phyloP scores from a whole-genome alignment of 30 jellyfish, hydroid and myxozoan species.

The Sanderia malayensis region DNA sequence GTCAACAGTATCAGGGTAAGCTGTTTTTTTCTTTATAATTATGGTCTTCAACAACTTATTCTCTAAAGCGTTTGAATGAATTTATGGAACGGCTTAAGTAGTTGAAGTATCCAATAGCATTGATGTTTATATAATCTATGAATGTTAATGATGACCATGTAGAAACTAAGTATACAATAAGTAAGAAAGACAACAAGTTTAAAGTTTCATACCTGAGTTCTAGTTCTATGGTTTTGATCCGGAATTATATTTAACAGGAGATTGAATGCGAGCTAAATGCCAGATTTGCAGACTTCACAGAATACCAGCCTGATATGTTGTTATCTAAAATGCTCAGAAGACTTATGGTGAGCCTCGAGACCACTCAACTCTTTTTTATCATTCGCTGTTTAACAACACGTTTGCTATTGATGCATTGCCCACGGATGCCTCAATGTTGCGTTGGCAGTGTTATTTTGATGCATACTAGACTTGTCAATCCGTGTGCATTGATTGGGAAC shows the following conservation, averaged over 20 bases:
- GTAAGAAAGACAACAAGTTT: too few relatives aligned
- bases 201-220: too few relatives aligned
- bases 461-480: background rate
- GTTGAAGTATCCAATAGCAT: background rate
- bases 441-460: background rate
- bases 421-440: background rate
- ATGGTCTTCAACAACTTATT: background rate
- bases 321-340: constrained; percentile 8
- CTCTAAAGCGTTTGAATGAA: background rate
- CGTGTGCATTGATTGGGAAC: background rate
- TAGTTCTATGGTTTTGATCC: too few relatives aligned
- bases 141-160: too few relatives aligned
- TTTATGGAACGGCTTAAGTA: background rate
- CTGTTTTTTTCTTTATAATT: background rate
- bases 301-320: constrained; percentile 31
- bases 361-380: too few relatives aligned
- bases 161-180: too few relatives aligned
- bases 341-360: constrained; percentile 27
- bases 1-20: constrained; percentile 20
- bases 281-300: background rate
- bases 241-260: constrained; percentile 35
- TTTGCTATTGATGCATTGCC: background rate
- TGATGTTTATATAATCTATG: background rate
- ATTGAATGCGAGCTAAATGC: constrained; percentile 41
- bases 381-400: background rate